Evolutionary conservation across 2,888 invertebrate species (phyloP).

Genomic region (Drosophila hawaiiensis): DNA sequence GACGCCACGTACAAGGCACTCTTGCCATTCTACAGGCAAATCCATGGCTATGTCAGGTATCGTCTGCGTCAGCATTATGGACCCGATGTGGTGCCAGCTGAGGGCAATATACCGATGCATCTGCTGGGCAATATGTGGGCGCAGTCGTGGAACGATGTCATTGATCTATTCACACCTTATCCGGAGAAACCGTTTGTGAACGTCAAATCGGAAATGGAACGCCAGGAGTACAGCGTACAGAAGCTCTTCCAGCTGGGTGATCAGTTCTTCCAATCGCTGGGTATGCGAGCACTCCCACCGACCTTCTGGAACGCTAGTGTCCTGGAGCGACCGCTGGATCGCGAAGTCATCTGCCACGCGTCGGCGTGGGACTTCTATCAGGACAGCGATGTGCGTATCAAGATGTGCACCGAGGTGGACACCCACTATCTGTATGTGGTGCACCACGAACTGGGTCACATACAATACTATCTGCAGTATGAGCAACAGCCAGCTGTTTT

Average conservation of each 20-base stretch:
- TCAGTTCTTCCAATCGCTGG: slow-evolving; percentile 93
- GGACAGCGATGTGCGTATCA: slow-evolving; percentile 91
- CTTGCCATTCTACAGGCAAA: slow-evolving; percentile 91
- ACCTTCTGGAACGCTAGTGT: slow-evolving; percentile 94
- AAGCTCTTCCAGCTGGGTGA: slow-evolving; percentile 94
- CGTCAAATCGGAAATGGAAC: slow-evolving; percentile 89
- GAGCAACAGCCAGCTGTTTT: slow-evolving; percentile 87
- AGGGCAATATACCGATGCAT: slow-evolving; percentile 92
- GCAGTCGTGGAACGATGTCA: slow-evolving; percentile 88
- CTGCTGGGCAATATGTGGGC: slow-evolving; percentile 93
- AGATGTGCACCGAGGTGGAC: slow-evolving; percentile 88
- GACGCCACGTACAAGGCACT: slow-evolving; percentile 90
- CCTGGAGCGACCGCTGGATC: slow-evolving; percentile 90
- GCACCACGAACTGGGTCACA: slow-evolving; percentile 90
- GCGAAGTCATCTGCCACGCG: slow-evolving; percentile 93
- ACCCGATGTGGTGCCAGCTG: slow-evolving; percentile 87
- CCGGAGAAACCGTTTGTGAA: slow-evolving; percentile 90
- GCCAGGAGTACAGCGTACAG: slow-evolving; percentile 89
- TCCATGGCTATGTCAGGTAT: slow-evolving; percentile 93
- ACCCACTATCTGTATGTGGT: slow-evolving; percentile 87
- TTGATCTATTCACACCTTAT: slow-evolving; percentile 89
- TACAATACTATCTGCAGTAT: slow-evolving; percentile 90
- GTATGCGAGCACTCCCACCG: slow-evolving; percentile 91
- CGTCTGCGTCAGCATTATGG: slow-evolving; percentile 90
- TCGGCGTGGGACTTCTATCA: slow-evolving; percentile 95